phyloP scores from a whole-genome alignment of 2,888 invertebrate genomes.

The Thumatha senex region DNA sequence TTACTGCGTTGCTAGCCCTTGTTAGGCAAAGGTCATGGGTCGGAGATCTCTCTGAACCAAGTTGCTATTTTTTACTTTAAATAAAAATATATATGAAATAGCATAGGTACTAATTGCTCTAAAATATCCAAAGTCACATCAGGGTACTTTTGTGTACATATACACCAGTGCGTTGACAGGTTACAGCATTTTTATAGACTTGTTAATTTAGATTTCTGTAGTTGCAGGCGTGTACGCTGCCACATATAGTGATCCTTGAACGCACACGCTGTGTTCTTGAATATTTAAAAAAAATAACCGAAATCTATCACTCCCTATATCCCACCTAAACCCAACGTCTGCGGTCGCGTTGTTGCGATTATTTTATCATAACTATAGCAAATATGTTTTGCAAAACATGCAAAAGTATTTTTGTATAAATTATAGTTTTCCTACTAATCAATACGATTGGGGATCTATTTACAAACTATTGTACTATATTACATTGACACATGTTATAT shows the following conservation, averaged over 20 bases:
- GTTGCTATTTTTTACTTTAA: no score
- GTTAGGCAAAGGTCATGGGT: no score
- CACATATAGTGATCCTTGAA: slow-evolving; percentile 18
- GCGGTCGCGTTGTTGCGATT: slow-evolving; percentile 54
- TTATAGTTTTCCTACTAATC: slow-evolving; percentile 61
- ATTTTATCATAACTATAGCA: slow-evolving; percentile 51
- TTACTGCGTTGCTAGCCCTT: no score
- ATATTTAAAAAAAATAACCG: no score
- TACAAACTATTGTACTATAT: slow-evolving; percentile 73
- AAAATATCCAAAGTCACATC: no score
- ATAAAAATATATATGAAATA: no score
- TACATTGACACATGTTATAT: slow-evolving; percentile 71
- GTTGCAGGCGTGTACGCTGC: slow-evolving; percentile 10
- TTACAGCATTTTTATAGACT: no score
- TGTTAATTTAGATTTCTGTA: no score
- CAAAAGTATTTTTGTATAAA: slow-evolving; percentile 77
- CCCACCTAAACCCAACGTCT: slow-evolving; percentile 70
- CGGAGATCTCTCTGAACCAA: no score
- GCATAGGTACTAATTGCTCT: no score
- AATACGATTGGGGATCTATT: slow-evolving; percentile 67
- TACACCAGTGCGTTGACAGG: no score
- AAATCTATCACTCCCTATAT: slow-evolving; percentile 74
- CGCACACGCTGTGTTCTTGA: slow-evolving; percentile 21
- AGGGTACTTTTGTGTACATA: no score
- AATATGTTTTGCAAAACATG: slow-evolving; percentile 56